These are phyloP conservation scores for Eretmochelys imbricata DNA, from an alignment of 2,113 vertebrate species.

Conservation along the genomic window DNA sequence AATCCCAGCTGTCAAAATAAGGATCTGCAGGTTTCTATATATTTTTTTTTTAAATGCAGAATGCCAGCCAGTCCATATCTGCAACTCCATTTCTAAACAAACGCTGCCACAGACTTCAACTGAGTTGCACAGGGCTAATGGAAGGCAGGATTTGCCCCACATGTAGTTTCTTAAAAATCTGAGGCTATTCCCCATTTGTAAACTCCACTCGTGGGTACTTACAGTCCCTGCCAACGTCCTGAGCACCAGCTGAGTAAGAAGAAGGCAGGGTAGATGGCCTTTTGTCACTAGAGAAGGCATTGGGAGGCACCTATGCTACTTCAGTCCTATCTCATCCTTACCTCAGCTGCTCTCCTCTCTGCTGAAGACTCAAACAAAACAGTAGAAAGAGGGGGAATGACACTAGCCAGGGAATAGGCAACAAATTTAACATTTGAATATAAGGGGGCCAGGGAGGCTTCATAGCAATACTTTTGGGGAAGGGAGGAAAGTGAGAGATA, in stretches of 20 bases:
- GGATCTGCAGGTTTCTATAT: not conserved
- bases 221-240: not conserved
- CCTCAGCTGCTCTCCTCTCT: not conserved
- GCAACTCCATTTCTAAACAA: slow-evolving; percentile 1
- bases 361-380: rapidly evolving
- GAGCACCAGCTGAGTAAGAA: not conserved
- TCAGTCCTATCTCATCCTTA: not conserved
- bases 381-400: rapidly evolving
- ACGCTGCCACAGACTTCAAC: not conserved
- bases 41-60: not conserved
- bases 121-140: not conserved
- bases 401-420: not conserved
- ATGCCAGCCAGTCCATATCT: not conserved
- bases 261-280: not conserved
- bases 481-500: not conserved
- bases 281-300: not conserved
- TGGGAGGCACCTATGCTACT: not conserved
- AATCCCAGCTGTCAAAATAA: not conserved
- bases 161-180: not conserved
- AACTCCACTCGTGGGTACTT: not conserved
- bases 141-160: not conserved
- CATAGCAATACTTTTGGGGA: not conserved
- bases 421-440: not conserved
- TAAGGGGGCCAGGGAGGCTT: not conserved
- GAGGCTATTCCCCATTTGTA: not conserved